phyloP scores from a whole-genome alignment of 2,888 invertebrate species.

The Tetranychus truncatus region DNA sequence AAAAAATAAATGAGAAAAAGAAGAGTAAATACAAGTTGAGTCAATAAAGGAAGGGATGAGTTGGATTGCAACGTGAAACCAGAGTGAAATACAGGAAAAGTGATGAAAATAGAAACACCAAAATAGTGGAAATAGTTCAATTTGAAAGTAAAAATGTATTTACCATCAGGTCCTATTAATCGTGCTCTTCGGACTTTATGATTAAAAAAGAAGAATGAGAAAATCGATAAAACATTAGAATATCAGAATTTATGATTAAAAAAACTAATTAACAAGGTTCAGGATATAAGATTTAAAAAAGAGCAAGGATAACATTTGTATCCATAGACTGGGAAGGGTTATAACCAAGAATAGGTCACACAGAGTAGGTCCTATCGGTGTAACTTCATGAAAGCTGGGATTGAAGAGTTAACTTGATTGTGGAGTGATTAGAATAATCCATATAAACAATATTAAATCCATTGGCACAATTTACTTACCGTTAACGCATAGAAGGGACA shows the following conservation, averaged over 20 bases:
- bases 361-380: background rate
- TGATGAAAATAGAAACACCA: conserved; percentile 16
- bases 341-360: background rate
- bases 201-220: background rate
- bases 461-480: background rate
- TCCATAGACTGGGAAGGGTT: background rate
- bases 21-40: background rate
- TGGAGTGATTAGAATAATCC: background rate
- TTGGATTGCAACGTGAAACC: conserved; percentile 15
- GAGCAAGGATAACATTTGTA: too few relatives aligned
- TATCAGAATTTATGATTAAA: background rate
- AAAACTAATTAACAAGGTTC: too few relatives aligned
- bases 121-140: background rate
- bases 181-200: conserved; percentile 34
- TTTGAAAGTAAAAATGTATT: background rate
- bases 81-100: background rate
- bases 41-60: conserved; percentile 5
- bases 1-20: background rate
- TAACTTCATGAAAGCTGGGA: background rate
- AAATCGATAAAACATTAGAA: background rate
- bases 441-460: background rate
- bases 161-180: conserved; percentile 32
- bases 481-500: background rate
- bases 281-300: too few relatives aligned
- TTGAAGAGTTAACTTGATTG: background rate